Conservation (phyloP, 2,888 invertebrate species). For the Himalopsyche tibetana region DNA sequence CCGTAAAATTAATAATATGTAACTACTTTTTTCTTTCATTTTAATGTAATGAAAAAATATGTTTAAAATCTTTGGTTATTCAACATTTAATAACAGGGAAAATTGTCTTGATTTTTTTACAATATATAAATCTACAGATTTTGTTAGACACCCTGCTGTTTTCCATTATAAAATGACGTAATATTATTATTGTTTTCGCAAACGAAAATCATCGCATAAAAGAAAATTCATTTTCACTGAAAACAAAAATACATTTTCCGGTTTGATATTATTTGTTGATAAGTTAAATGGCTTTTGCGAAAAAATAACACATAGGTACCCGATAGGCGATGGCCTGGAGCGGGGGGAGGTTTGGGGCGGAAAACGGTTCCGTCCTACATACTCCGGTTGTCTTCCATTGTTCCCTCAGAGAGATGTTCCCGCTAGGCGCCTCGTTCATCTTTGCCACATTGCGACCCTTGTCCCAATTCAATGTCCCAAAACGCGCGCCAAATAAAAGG, state of each 20-base stretch:
- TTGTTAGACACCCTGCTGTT: background rate
- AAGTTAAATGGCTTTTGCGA: slow-evolving; percentile 34
- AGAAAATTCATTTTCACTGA: background rate
- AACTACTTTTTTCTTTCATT: too few relatives aligned
- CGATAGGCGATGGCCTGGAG: slow-evolving; percentile 18
- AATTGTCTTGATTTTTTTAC: too few relatives aligned
- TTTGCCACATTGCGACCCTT: slow-evolving; percentile 49
- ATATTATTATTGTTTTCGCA: slow-evolving; percentile 1
- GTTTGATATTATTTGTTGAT: slow-evolving; percentile 23
- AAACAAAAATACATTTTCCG: slow-evolving; percentile 13
- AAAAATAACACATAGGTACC: slow-evolving; percentile 13
- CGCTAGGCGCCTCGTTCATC: slow-evolving; percentile 41
- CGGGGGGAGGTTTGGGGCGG: background rate
- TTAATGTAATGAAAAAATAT: too few relatives aligned
- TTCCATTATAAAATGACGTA: slow-evolving; percentile 8
- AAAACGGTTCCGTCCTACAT: slow-evolving; percentile 19
- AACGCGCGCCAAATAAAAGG: slow-evolving; percentile 50
- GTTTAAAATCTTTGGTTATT: too few relatives aligned
- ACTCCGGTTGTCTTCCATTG: slow-evolving; percentile 16
- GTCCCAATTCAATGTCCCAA: slow-evolving; percentile 46
- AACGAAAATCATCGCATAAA: background rate
- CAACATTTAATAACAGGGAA: too few relatives aligned
- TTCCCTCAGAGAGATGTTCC: slow-evolving; percentile 7
- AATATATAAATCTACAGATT: too few relatives aligned
- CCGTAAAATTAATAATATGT: too few relatives aligned